Evolutionary conservation across 2,888 invertebrate genomes (phyloP), one percentile per base, ranked within the genome.

Genomic region (Eilema caniola): DNA sequence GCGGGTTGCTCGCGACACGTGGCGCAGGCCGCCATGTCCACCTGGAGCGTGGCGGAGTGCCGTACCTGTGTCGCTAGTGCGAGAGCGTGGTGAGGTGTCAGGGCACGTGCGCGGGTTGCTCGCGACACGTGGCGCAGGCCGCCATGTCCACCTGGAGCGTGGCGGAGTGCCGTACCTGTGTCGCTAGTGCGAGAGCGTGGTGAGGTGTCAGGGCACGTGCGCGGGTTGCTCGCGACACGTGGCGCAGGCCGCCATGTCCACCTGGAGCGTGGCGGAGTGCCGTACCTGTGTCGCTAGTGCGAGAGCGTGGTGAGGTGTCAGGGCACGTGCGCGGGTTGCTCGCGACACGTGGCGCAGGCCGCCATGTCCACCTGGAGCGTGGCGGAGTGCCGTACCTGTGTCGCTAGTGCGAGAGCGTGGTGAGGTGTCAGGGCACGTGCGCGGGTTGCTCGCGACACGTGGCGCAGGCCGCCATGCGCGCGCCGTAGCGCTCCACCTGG

Each of bases 61-160:
- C 62, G 1, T 62, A 33, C 61, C 31, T 10, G 61, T 10, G 33
- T 1, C 23, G 64, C 65, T 66, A 65, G 72, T 70, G 74, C 8
- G 80, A 53, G 70, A 78, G 80, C 61, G 80, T 77, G 80, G 80
- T 76, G 41, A 78, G 79, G 16, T 78, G 78, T 78, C 80, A 78
- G 57, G 78, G 77, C 70, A 71, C 71, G 71, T 74, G 76, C 2
- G 82, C 78, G 33, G 78, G 80, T 71, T 78, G 78, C 74, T 70
- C 70, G 61, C 84, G 79, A 85, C 28, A 28, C 28, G 28, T 28
- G 28, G 28, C 28, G 84, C 93, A 93, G 24, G 77, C 23, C 24
- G 72, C 76, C 90, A 89, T 87, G 77, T 94, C 94, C 83, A 94
- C 81, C 83, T 94, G 94, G 84, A 94, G 86, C 20, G 93, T 91